Evolutionary conservation across 2,888 invertebrate species (phyloP).

Genomic region (Tipula unca): DNA sequence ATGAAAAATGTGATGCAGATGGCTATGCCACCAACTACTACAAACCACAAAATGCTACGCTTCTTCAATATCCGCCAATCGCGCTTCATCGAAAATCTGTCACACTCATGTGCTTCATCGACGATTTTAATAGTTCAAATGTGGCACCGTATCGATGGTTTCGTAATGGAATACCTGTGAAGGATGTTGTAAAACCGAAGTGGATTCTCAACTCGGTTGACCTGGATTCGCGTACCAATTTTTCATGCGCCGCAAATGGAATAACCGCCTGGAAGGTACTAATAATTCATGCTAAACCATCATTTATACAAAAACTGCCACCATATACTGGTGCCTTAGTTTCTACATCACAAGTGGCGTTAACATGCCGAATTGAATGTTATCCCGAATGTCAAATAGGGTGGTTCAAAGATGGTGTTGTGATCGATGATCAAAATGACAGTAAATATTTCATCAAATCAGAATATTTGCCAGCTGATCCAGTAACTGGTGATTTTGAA

Average conservation of each 20-base stretch:
- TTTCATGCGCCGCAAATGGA: conserved; percentile 78
- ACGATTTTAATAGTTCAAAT: conserved; percentile 74
- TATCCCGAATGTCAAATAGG: conserved; percentile 75
- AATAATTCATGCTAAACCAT: conserved; percentile 73
- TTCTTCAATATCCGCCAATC: conserved; percentile 62
- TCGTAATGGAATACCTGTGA: conserved; percentile 64
- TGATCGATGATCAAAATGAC: conserved; percentile 53
- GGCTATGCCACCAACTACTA: no score
- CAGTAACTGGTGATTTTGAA: conserved; percentile 77
- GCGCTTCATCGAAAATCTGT: conserved; percentile 77
- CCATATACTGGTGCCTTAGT: conserved; percentile 74
- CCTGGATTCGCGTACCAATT: conserved; percentile 78
- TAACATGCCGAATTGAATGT: conserved; percentile 84
- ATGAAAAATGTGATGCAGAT: no score
- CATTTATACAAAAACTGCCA: conserved; percentile 74
- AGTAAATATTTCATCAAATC: conserved; percentile 58
- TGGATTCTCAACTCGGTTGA: conserved; percentile 78
- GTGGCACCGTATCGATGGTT: conserved; percentile 69
- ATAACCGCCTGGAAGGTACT: conserved; percentile 57
- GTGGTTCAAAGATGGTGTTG: conserved; percentile 72
- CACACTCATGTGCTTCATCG: conserved; percentile 74
- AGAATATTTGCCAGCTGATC: conserved; percentile 60
- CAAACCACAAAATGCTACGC: conserved; percentile 60
- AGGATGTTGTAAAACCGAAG: conserved; percentile 64
- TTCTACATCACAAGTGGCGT: conserved; percentile 64